Base-by-base conservation (phyloP, 2,888 invertebrate genomes). In the Elmis aenea region DNA sequence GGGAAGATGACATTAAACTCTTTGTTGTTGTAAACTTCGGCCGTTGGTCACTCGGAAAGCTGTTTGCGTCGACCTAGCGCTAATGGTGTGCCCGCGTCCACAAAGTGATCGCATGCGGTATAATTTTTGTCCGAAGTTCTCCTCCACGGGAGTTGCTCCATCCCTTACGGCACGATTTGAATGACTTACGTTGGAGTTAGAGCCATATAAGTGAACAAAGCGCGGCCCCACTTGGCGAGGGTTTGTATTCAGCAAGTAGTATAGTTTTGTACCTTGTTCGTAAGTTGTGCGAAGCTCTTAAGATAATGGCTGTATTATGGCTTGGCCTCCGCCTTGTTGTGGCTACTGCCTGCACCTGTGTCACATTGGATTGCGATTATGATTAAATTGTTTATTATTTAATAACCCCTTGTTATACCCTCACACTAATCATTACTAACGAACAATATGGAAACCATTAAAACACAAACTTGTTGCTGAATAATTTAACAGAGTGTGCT, bases 281-380 rank as follows among this genome's bases (percentile, higher is more conserved):
- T 46, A 56, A 52, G 47, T 57, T 53, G 48, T 48, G 51, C 47
- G 49, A 58, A 57, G 54, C 58, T 59, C 58, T 60, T 56, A 61
- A 58, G 59, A 58, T 61, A 61, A 61, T 60, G 58, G 57, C 54
- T 49, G 49, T 55, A 57, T 59, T 61, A 60, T 49, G 49, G 53
- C 48, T 37, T 51, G 58, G 25, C 42, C 42, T 42, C 33, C 26
- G 57, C 55, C 55, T 55, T 55, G 56, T 54, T 52, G 50, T 38
- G 54, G 51, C 52, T 50, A 47, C 48, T 45, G 39, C 42, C 46
- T 48, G 55, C 58, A 59, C 56, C 57, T 59, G 58, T 49, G 54
- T 42, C 54, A 46, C 49, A 45, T 40, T 43, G 47, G 48, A 48
- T 47, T 47, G 45, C 53, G 51, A 54, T 57, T 54, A 53, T 54